Percentiles rank a stretch among this genome's conserved stretches.
Conservation (phyloP, 37 sponge, comb jelly and placozoan genomes). For the Bolinopsis microptera region DNA sequence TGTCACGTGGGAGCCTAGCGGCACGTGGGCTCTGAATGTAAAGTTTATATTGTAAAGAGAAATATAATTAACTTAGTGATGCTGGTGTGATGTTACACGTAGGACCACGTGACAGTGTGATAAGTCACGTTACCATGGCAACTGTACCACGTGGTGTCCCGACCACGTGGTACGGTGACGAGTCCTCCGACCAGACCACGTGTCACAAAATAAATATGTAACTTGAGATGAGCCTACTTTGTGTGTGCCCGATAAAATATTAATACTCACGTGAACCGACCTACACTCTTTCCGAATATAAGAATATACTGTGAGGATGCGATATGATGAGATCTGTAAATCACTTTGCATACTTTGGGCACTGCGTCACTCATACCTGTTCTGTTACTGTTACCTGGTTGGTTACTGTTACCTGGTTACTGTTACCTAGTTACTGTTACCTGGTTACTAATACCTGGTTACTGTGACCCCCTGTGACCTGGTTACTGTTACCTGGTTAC, state of each 20-base stretch:
- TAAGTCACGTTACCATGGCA: neutral
- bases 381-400: neutral
- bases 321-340: neutral
- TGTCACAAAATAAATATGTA: constrained; percentile 39
- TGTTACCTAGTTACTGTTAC: neutral
- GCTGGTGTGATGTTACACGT: constrained; percentile 49
- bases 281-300: neutral
- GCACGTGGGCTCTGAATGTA: constrained; percentile 14
- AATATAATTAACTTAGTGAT: constrained; percentile 62
- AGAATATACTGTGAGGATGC: neutral
- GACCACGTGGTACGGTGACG: neutral
- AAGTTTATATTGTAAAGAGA: constrained; percentile 59
- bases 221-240: constrained; percentile 50
- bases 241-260: constrained; percentile 30
- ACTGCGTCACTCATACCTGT: neutral
- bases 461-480: neutral
- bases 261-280: neutral
- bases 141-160: neutral
- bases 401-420: neutral
- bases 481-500: neutral
- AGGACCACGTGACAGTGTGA: neutral
- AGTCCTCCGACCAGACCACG: neutral
- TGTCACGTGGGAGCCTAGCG: neutral
- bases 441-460: neutral
- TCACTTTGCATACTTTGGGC: neutral